Percentiles rank a stretch among this genome's conserved stretches.
phyloP scores from a whole-genome alignment of 1,140 invertebrate species.

The Trichonephila clavata region DNA sequence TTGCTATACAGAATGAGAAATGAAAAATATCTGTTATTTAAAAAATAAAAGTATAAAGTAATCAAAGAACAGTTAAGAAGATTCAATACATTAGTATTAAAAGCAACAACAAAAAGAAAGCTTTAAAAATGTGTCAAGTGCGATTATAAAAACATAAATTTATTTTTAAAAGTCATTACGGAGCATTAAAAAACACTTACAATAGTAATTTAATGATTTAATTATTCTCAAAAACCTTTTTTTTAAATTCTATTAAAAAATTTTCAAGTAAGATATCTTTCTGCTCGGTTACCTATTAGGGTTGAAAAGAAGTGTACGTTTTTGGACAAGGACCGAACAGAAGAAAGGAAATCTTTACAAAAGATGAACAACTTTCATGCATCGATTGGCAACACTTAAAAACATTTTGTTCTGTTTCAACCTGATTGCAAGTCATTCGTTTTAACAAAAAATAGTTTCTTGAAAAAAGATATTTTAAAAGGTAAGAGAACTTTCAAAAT shows the following conservation, averaged over 20 bases:
- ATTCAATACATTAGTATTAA: no score
- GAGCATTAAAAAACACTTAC: not conserved
- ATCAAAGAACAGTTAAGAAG: no score
- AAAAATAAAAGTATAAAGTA: no score
- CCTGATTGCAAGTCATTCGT: not conserved
- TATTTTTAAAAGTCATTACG: not conserved
- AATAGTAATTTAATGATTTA: not conserved
- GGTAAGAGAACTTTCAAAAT: not conserved
- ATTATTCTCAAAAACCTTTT: not conserved
- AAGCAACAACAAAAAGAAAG: not conserved
- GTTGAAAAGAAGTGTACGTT: slow-evolving; percentile 5
- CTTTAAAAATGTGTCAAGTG: no score
- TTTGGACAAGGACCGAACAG: not conserved
- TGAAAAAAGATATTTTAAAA: not conserved
- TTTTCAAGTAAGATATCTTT: not conserved
- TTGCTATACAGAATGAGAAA: no score
- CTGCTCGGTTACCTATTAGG: slow-evolving; percentile 2
- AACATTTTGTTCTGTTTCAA: not conserved
- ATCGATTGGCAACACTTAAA: not conserved
- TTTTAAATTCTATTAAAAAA: not conserved
- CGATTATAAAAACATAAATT: no score
- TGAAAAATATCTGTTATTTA: no score
- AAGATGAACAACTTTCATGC: not conserved
- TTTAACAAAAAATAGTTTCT: not conserved
- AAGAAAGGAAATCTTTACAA: not conserved